A percentile compares a stretch with the other conserved stretches of the same genome.
These are phyloP conservation scores for Gadopsis bispinosus DNA, from an alignment of 2,797 vertebrate genomes.

Conservation along the genomic window DNA sequence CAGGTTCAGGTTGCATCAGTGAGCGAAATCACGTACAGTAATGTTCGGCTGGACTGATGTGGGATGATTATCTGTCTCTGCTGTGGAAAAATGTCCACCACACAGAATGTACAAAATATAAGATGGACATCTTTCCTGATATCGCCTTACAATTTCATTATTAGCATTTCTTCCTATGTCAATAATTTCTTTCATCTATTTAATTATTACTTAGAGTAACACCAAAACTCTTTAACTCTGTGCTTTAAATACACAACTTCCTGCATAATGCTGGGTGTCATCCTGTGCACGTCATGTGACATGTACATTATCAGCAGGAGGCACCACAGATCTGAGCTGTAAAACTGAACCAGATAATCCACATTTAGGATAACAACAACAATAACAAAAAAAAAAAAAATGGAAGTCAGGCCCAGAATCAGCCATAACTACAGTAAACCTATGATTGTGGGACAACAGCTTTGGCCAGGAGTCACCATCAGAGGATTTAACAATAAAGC, in stretches of 20 bases:
- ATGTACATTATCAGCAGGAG: slow-evolving; percentile 1
- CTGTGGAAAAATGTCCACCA: neutral
- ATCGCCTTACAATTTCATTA: neutral
- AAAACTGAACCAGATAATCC: neutral
- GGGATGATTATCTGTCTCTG: neutral
- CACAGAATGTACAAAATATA: neutral
- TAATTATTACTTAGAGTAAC: neutral
- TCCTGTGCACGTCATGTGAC: neutral
- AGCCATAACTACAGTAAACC: no score
- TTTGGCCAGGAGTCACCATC: neutral
- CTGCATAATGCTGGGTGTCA: neutral
- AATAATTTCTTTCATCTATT: neutral
- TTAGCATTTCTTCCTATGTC: neutral
- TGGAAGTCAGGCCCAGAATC: neutral
- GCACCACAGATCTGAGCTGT: neutral
- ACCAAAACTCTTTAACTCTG: neutral
- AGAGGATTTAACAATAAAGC: neutral
- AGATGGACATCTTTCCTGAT: neutral
- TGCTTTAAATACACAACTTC: neutral
- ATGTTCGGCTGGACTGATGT: neutral
- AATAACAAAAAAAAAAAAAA: neutral
- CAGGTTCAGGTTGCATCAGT: neutral
- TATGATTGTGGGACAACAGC: neutral
- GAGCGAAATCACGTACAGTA: neutral
- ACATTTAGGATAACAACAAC: neutral